Evolutionary conservation across 2,797 vertebrate species (phyloP), one percentile per base, ranked within the genome.

Genomic region (Huso huso): DNA sequence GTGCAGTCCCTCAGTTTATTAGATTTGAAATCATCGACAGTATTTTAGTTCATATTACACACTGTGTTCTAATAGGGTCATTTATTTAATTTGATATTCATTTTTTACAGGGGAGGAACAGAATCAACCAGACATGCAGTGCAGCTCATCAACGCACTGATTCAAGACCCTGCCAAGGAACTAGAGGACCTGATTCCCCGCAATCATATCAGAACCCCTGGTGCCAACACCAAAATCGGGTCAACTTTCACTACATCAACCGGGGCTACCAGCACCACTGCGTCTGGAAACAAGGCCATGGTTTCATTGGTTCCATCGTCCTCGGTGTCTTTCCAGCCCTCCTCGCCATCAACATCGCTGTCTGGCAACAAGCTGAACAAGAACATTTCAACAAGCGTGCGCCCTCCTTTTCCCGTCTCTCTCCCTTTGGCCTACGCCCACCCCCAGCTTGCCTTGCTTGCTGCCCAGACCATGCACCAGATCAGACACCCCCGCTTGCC

Each of bases 81-180:
- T 5, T 37, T 5, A 37, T 37, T 37, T 37, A 37, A 37, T 37
- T 37, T 37, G 37, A 37, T 37, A 37, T 37, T 37, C 83, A 51
- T 49, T 23, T 51, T 37, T 37, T 84, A 51, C 83, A 99, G 96
- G 84, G 96, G 96, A 50, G 96, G 96, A 70, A 98, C 95, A 0
- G 96, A 99, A 80, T 98, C 96, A 49, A 99, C 96, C 1, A 89
- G 96, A 76, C 95, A 98, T 0, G 96, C 96, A 49, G 96, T 99
- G 75, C 96, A 99, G 52, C 89, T 99, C 78, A 99, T 99, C 80
- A 99, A 98, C 73, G 95, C 96, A 73, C 94, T 99, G 72, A 98
- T 99, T 86, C 96, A 99, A 85, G 96, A 99, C 86, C 96, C 96
- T 67, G 94, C 96, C 84, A 99, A 99, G 87, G 96, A 99, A 91